These are phyloP conservation scores for Ailuropoda melanoleuca DNA, from an alignment of 2,113 vertebrate genomes.

Conservation along the genomic window DNA sequence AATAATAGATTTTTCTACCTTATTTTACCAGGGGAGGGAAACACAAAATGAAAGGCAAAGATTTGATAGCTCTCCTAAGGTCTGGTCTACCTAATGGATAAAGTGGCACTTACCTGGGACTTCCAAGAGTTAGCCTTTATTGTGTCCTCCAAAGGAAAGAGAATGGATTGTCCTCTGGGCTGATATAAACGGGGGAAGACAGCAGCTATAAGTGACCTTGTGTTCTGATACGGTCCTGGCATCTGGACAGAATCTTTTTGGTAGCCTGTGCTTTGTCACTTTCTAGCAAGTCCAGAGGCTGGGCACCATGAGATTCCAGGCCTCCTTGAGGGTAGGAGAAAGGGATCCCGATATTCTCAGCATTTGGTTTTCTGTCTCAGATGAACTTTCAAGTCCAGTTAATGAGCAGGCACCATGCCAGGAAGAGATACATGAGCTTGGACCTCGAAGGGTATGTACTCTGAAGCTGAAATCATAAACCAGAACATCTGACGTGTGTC, in stretches of 20 bases:
- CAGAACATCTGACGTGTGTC: slow-evolving; percentile 64
- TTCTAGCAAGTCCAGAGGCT: slow-evolving; percentile 40
- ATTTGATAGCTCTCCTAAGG: neutral
- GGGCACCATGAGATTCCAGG: neutral
- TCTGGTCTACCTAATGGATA: neutral
- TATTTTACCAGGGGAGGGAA: neutral
- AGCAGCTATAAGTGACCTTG: slow-evolving; percentile 28
- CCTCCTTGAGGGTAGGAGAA: neutral
- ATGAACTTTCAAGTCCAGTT: neutral
- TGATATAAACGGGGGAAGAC: neutral
- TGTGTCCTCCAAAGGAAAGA: neutral
- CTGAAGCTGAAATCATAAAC: slow-evolving; percentile 69
- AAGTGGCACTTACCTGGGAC: slow-evolving; percentile 2
- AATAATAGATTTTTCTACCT: slow-evolving; percentile 27
- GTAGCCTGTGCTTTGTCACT: slow-evolving; percentile 35
- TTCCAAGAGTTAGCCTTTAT: neutral
- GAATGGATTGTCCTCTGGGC: neutral
- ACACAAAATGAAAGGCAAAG: slow-evolving; percentile 17
- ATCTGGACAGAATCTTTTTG: neutral
- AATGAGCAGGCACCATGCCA: slow-evolving; percentile 4
- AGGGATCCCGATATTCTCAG: neutral
- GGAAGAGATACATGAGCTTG: slow-evolving; percentile 47
- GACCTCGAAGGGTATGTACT: slow-evolving; percentile 39
- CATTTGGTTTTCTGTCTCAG: neutral
- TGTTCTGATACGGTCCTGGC: slow-evolving; percentile 37